Evolutionary conservation across 1,140 invertebrate species (phyloP).

Genomic region (Papilio polyxenes): DNA sequence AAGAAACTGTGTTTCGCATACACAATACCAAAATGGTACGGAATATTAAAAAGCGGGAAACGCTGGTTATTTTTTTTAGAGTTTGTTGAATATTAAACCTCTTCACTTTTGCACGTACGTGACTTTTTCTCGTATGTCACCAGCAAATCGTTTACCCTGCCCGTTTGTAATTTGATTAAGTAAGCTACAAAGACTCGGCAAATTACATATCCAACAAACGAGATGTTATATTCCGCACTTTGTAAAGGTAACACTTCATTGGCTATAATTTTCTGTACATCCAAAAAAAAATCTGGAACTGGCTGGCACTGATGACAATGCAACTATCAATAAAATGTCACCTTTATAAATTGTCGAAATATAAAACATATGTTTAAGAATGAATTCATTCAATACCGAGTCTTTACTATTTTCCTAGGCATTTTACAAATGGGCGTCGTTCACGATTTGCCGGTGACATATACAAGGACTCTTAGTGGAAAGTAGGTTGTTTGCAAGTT

Average conservation of each 20-base stretch:
- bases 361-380: not conserved
- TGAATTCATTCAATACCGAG: not conserved
- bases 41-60: conserved; percentile 18
- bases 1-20: conserved; percentile 6
- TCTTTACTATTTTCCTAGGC: not conserved
- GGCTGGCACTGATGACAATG: no score
- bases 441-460: not conserved
- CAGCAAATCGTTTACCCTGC: not conserved
- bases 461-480: not conserved
- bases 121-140: conserved; percentile 24
- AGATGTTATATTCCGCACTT: not conserved
- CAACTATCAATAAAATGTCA: no score
- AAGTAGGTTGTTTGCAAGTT: conserved; percentile 26
- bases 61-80: not conserved
- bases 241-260: not conserved
- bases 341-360: no score
- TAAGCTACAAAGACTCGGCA: not conserved
- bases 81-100: conserved; percentile 19
- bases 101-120: conserved; percentile 15
- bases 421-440: not conserved
- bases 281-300: no score
- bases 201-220: not conserved
- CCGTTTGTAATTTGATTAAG: not conserved
- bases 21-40: conserved; percentile 22
- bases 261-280: no score